Evolutionary conservation across 2,113 vertebrate species (phyloP), one percentile per base, ranked within the genome.

Genomic region (Cinclus cinclus): DNA sequence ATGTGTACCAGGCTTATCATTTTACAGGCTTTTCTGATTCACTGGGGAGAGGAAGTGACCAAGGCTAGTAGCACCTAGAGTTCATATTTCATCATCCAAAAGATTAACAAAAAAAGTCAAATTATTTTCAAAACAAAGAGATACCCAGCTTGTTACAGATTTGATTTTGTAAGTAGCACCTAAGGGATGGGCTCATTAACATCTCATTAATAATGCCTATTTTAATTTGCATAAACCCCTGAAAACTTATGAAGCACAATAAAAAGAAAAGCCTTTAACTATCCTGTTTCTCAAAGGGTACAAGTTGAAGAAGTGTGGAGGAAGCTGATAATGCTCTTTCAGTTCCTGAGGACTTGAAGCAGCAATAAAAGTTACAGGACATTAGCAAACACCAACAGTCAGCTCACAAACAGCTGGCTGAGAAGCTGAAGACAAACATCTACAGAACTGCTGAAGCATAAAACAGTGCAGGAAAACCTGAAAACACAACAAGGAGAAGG

Each of bases 291-390:
- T 81, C 39, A 50, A 15, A 69, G 71, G 47, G 79, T 90, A 52
- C 35, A 80, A 81, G 86, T 16, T 56, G 13, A 60, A 59, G 49
- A 83, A 83, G 39, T 5, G n/a, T 42, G 65, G 71, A 88, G 88
- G 90, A 92, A 92, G 71, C 85, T 93, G 93, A 96, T 94, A 94
- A 92, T 44, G 87, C 41, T 80, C 39, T 75, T 86, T 59, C 75
- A 78, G 83, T 75, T 97, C 79, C 93, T 31, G 68, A 81, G 80
- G 52, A 86, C 52, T 64, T 77, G 22, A 24, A 24, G 64, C 63
- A 86, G 47, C 46, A 93, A 19, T 42, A 79, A 56, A 62, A 62
- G 30, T 27, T 50, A 6, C 2, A 8, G 52, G 35, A 18, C 64
- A 47, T 77, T 21, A 50, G 30, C 74, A 89, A 73, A 53, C 67